Percentiles rank a stretch among this genome's conserved stretches.
Evolutionary conservation across 2,113 vertebrate species (phyloP).

Genomic region (Recurvirostra avosetta): DNA sequence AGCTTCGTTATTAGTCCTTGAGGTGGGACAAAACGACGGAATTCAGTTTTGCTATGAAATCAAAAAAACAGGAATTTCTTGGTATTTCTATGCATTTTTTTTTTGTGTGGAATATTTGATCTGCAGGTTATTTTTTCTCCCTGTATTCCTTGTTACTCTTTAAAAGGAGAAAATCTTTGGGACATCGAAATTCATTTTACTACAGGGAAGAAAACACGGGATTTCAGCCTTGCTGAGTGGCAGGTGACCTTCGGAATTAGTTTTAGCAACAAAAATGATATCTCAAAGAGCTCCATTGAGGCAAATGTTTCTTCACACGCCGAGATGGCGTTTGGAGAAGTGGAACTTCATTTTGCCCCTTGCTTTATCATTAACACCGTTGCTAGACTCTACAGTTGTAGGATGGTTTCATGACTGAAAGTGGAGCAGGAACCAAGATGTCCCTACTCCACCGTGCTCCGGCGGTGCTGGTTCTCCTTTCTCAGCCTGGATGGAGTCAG

Average conservation of each 20-base stretch:
- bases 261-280: background rate
- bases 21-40: background rate
- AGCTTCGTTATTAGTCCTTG: background rate
- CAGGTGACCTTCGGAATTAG: background rate
- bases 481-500: background rate
- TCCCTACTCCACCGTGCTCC: fast-evolving
- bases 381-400: background rate
- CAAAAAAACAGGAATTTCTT: background rate
- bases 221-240: background rate
- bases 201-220: background rate
- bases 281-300: background rate
- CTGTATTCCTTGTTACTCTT: background rate
- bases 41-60: background rate
- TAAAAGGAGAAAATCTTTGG: background rate
- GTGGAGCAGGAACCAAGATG: background rate
- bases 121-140: background rate
- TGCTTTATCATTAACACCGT: background rate
- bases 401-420: background rate
- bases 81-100: background rate
- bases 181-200: background rate
- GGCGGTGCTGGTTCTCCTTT: background rate
- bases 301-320: background rate
- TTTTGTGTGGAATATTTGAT: background rate
- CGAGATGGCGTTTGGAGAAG: background rate
- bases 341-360: fast-evolving